These are phyloP conservation scores for Philereme transversata DNA, from an alignment of 2,888 invertebrate genomes.

Conservation along the genomic window DNA sequence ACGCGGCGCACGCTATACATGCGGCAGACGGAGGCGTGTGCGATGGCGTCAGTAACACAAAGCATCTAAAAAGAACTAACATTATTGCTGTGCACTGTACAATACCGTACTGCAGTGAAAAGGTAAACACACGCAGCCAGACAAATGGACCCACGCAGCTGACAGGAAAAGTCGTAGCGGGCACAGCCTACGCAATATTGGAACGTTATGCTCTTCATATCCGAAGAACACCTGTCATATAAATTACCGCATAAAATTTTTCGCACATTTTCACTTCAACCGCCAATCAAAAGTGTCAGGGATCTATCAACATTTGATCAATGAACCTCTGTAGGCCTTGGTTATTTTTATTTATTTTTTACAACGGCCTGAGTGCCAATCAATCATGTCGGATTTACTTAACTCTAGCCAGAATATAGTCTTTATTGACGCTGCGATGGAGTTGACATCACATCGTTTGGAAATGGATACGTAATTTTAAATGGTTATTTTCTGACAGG, in stretches of 20 bases:
- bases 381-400: slow-evolving; percentile 68
- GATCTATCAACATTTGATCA: slow-evolving; percentile 54
- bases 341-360: slow-evolving; percentile 42
- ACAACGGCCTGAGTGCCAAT: slow-evolving; percentile 52
- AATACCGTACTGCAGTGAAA: too few relatives aligned
- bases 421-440: slow-evolving; percentile 42
- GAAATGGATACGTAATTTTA: slow-evolving; percentile 19
- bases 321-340: slow-evolving; percentile 43
- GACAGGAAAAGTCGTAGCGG: too few relatives aligned
- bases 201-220: neutral
- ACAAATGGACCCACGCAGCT: too few relatives aligned
- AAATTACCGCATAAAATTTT: neutral
- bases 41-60: too few relatives aligned
- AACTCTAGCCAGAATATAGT: slow-evolving; percentile 43
- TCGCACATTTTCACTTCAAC: slow-evolving; percentile 26
- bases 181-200: too few relatives aligned
- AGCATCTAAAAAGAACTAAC: too few relatives aligned
- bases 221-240: neutral
- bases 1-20: too few relatives aligned
- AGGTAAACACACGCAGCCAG: too few relatives aligned
- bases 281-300: slow-evolving; percentile 51
- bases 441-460: slow-evolving; percentile 20
- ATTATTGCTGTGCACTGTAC: too few relatives aligned
- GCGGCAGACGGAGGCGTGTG: too few relatives aligned
- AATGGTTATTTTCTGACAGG: slow-evolving; percentile 1